Conservation (phyloP, 2,113 vertebrate genomes). For the Motacilla tschutschensis region DNA sequence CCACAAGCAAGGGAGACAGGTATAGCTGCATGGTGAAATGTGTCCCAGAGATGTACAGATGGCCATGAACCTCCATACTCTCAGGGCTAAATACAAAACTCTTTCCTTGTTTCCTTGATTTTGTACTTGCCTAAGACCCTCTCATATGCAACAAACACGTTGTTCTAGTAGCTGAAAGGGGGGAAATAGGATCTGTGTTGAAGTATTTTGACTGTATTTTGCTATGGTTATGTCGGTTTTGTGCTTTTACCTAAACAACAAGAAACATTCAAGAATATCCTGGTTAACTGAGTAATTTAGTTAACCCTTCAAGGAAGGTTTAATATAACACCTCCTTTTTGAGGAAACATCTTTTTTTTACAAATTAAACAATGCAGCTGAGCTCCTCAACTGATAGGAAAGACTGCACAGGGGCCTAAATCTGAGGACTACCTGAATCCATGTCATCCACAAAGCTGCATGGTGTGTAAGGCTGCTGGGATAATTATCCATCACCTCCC, state of each 20-base stretch:
- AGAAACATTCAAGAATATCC: constrained; percentile 11
- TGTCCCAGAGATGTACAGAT: rapidly evolving
- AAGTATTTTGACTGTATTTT: neutral
- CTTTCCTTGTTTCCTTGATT: neutral
- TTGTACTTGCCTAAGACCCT: neutral
- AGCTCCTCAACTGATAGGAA: neutral
- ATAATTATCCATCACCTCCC: neutral
- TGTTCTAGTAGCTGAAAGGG: neutral
- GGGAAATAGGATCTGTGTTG: neutral
- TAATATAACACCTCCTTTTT: neutral
- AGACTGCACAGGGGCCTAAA: neutral
- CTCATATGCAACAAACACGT: neutral
- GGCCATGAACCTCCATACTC: neutral
- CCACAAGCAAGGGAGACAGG: neutral
- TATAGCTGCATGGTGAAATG: rapidly evolving
- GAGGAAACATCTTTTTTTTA: neutral
- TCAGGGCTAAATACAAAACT: neutral
- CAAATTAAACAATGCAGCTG: neutral
- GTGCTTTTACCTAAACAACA: neutral
- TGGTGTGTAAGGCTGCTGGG: neutral
- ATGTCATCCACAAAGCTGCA: too few relatives aligned
- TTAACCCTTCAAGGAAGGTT: neutral
- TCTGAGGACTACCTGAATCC: neutral
- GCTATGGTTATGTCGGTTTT: neutral
- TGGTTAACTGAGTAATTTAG: neutral